These are phyloP conservation scores for Rhagium mordax DNA, from an alignment of 2,888 invertebrate genomes.

Conservation along the genomic window DNA sequence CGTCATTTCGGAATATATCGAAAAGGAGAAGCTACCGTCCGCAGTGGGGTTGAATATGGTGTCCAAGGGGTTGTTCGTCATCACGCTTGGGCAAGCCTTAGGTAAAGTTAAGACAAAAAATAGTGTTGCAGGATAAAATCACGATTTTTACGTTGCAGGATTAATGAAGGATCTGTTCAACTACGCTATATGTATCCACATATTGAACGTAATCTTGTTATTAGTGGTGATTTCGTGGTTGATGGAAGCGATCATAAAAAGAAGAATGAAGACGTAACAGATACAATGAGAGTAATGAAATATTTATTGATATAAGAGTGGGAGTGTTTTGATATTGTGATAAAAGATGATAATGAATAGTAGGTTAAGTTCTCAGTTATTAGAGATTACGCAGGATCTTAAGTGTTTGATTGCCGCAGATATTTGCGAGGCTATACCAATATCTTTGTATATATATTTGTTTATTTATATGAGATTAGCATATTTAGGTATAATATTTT, in stretches of 20 bases:
- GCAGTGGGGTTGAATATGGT: constrained; percentile 83
- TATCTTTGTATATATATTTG: background rate
- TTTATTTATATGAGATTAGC: background rate
- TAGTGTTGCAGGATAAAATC: background rate
- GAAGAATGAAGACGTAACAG: constrained; percentile 22
- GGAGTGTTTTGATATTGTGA: constrained; percentile 22
- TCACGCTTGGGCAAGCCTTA: constrained; percentile 76
- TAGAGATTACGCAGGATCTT: constrained; percentile 8
- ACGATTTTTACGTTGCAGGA: constrained; percentile 68
- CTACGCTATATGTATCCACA: constrained; percentile 77
- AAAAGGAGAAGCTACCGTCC: constrained; percentile 73
- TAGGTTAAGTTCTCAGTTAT: constrained; percentile 14
- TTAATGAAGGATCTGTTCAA: constrained; percentile 80
- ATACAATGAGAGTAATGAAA: background rate
- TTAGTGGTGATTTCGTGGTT: constrained; percentile 75
- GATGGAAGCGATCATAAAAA: constrained; percentile 72
- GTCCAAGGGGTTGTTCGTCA: constrained; percentile 79
- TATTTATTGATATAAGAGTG: constrained; percentile 1
- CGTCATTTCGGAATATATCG: constrained; percentile 78
- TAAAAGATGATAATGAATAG: constrained; percentile 23
- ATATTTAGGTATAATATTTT: background rate
- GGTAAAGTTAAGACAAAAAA: constrained; percentile 56
- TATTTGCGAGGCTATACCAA: background rate
- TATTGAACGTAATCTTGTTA: constrained; percentile 74
- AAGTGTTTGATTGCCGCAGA: background rate